Evolutionary conservation across 2,797 vertebrate species (phyloP).

Genomic region (Mormyrops boulengeri): DNA sequence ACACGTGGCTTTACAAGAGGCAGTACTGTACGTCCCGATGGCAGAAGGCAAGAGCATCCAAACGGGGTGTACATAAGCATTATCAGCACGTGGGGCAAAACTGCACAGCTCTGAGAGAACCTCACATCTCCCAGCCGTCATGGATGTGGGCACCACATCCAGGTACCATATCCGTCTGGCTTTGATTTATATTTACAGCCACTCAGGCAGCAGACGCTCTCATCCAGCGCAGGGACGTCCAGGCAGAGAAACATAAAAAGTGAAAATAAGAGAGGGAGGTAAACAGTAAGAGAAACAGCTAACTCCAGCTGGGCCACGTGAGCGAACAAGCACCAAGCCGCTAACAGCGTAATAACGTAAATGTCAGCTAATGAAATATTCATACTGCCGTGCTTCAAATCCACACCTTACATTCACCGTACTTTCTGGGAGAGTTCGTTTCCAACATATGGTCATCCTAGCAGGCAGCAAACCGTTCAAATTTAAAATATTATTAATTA

Average conservation of each 20-base stretch:
- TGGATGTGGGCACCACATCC: not conserved
- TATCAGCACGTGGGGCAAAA: not conserved
- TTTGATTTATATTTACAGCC: not conserved
- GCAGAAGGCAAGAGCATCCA: not conserved
- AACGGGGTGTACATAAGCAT: not conserved
- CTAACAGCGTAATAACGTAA: not conserved
- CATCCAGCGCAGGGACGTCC: not conserved
- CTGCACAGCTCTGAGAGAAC: not conserved
- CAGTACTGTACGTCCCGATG: not conserved
- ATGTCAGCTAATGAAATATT: slow-evolving; percentile 10
- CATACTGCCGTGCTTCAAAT: not conserved
- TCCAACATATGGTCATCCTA: not conserved
- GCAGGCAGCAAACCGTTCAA: not conserved
- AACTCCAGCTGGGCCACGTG: not conserved
- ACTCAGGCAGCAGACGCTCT: not conserved
- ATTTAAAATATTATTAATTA: not conserved
- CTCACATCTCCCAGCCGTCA: not conserved
- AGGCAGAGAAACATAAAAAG: not conserved
- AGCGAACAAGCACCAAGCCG: not conserved
- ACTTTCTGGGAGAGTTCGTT: not conserved
- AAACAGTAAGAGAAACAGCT: not conserved
- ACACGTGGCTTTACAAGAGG: not conserved
- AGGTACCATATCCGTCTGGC: slow-evolving; percentile 40
- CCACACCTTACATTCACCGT: not conserved
- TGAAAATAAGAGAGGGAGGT: not conserved